phyloP scores from a whole-genome alignment of 1,140 invertebrate genomes.

The Drosophila neocordata region DNA sequence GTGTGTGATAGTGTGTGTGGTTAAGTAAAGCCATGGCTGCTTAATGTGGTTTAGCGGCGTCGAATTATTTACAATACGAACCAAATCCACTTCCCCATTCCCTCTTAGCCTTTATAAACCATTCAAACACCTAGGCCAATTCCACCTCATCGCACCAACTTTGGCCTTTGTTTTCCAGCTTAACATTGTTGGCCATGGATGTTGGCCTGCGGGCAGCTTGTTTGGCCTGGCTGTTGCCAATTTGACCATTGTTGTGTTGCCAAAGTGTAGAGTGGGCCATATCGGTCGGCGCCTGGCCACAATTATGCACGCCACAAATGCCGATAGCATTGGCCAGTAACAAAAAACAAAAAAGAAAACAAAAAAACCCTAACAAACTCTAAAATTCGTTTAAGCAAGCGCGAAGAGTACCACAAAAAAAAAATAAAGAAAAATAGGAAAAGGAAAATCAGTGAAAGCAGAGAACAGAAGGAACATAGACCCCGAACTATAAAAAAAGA shows the following conservation, averaged over 20 bases:
- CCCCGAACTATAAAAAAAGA: background rate
- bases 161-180: conserved; percentile 72
- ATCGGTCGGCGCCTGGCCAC: conserved; percentile 51
- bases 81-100: conserved; percentile 11
- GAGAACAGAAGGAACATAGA: conserved; percentile 7
- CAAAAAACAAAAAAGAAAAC: conserved; percentile 26
- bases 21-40: conserved; percentile 39
- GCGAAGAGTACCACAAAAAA: conserved; percentile 8
- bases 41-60: conserved; percentile 66
- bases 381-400: conserved; percentile 62
- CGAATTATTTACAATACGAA: conserved; percentile 71
- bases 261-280: conserved; percentile 34
- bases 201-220: conserved; percentile 60
- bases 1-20: conserved; percentile 28
- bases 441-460: conserved; percentile 4
- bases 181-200: conserved; percentile 61
- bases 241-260: conserved; percentile 48
- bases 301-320: conserved; percentile 72
- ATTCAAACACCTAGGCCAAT: background rate
- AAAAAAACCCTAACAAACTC: conserved; percentile 45
- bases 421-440: conserved; percentile 7
- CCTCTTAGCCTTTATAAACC: background rate
- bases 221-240: conserved; percentile 59
- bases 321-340: conserved; percentile 43
- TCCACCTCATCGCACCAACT: conserved; percentile 39